These are phyloP conservation scores for Protodeltote pygarga DNA, from an alignment of 2,888 invertebrate species.

Conservation along the genomic window DNA sequence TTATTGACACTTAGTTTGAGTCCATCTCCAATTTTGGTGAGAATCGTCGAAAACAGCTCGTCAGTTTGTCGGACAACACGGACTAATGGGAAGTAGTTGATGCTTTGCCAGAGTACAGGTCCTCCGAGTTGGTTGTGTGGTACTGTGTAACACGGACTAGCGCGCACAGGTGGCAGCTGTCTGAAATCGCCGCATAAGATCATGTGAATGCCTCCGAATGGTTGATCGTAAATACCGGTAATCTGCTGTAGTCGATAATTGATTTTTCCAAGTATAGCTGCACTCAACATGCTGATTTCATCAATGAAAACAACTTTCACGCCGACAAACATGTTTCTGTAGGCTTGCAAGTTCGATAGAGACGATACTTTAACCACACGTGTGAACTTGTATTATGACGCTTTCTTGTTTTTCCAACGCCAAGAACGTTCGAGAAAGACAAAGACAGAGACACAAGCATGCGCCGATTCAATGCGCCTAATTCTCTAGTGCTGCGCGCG, in stretches of 20 bases:
- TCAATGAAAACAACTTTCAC: conserved; percentile 60
- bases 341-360: too few species aligned
- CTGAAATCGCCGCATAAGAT: conserved; percentile 48
- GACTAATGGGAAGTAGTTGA: conserved; percentile 52
- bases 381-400: too few species aligned
- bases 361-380: too few species aligned
- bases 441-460: too few species aligned
- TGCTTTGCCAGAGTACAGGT: conserved; percentile 49
- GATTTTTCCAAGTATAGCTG: conserved; percentile 55
- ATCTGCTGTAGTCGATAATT: conserved; percentile 59
- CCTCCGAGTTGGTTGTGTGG: conserved; percentile 42
- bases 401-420: too few species aligned
- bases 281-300: conserved; percentile 62
- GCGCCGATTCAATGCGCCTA: too few species aligned
- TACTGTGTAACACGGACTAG: conserved; percentile 31
- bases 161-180: conserved; percentile 48
- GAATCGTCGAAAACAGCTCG: conserved; percentile 52
- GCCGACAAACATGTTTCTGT: conserved; percentile 46
- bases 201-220: conserved; percentile 40
- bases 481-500: too few species aligned
- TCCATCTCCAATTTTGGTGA: conserved; percentile 58
- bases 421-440: too few species aligned
- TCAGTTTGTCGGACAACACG: conserved; percentile 50
- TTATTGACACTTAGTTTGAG: conserved; percentile 27
- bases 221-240: conserved; percentile 42